Evolutionary conservation across 2,113 vertebrate species (phyloP).

Genomic region (Grammomys surdaster): DNA sequence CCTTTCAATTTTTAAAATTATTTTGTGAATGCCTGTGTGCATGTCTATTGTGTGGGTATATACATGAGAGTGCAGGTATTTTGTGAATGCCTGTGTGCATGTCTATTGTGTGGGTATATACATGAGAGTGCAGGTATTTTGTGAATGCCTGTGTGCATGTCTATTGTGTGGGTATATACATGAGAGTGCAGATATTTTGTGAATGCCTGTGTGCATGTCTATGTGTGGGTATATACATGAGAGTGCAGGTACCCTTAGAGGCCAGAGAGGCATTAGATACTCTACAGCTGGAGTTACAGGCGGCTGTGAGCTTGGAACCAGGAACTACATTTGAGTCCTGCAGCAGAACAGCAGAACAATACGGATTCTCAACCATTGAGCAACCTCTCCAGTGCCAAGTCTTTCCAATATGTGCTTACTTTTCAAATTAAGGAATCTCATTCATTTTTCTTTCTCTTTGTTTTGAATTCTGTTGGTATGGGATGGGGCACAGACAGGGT

Average conservation of each 20-base stretch:
- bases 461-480: background rate
- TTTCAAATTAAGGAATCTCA: constrained; percentile 26
- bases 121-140: background rate
- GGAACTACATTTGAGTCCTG: background rate
- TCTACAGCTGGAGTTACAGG: background rate
- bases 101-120: background rate
- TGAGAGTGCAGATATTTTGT: background rate
- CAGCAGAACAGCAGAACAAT: too few relatives aligned
- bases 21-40: background rate
- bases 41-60: background rate
- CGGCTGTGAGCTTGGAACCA: background rate
- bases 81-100: background rate
- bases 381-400: background rate
- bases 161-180: background rate
- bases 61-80: background rate
- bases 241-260: background rate
- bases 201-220: background rate
- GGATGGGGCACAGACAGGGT: background rate
- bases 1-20: background rate
- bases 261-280: background rate
- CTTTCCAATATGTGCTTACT: background rate
- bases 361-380: background rate
- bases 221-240: background rate
- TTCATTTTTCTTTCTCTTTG: constrained; percentile 18
- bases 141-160: background rate